A percentile compares a stretch with the other conserved stretches of the same genome.
phyloP scores from a whole-genome alignment of 2,797 vertebrate genomes.

The Macropus fuliginosus region DNA sequence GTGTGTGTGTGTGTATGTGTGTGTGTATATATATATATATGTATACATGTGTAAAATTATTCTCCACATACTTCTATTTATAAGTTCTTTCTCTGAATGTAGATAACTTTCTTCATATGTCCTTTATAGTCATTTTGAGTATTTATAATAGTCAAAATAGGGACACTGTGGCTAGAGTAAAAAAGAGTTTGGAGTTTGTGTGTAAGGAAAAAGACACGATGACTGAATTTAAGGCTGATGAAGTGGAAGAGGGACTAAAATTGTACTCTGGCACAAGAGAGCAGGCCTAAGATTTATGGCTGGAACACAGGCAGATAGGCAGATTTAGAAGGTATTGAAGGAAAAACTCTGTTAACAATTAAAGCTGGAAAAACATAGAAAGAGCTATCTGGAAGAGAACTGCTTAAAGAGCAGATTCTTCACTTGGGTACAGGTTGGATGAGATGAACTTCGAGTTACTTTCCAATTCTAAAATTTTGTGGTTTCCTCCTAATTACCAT shows the following conservation, averaged over 20 bases:
- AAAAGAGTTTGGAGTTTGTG: neutral
- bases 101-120: neutral
- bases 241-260: neutral
- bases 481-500: neutral
- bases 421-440: neutral
- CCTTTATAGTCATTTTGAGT: neutral
- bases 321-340: neutral
- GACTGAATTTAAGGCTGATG: neutral
- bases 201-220: neutral
- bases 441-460: neutral
- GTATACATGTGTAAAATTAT: too few species aligned
- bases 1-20: too few species aligned
- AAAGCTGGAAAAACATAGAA: neutral
- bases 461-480: neutral
- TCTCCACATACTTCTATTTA: too few species aligned
- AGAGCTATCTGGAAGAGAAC: neutral
- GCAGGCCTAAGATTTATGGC: neutral
- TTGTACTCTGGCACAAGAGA: neutral
- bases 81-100: too few species aligned
- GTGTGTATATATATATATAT: too few species aligned
- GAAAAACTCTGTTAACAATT: neutral
- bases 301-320: neutral
- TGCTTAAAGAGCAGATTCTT: neutral
- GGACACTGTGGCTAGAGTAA: neutral
- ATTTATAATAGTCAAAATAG: neutral